Conservation (phyloP, 2,113 vertebrate species). For the Coregonus clupeaformis region DNA sequence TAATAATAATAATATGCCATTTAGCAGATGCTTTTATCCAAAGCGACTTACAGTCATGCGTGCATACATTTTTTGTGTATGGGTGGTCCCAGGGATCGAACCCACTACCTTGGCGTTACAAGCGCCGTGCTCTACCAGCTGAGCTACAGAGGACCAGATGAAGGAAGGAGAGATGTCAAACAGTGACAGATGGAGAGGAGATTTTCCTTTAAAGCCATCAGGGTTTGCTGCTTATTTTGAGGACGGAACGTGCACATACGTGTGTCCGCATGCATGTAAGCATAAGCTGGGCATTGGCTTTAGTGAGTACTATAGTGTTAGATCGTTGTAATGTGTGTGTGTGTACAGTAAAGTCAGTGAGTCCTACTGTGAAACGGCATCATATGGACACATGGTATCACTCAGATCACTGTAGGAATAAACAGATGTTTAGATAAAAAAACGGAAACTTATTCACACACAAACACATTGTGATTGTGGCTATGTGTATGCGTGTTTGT, state of each 20-base stretch:
- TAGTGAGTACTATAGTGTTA: no score
- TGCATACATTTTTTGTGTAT: no score
- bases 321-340: neutral
- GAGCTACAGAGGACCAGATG: no score
- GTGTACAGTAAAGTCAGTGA: neutral
- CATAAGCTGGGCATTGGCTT: no score
- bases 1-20: no score
- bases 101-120: no score
- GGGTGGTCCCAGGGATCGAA: no score
- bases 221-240: conserved; percentile 15
- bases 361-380: no score
- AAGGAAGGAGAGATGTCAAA: conserved; percentile 23
- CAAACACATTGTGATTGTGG: neutral
- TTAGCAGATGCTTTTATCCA: no score
- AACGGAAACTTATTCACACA: neutral
- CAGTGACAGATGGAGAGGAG: conserved; percentile 38
- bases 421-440: neutral
- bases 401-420: neutral
- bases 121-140: no score
- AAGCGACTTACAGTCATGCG: no score
- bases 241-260: conserved; percentile 4
- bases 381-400: neutral
- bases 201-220: conserved; percentile 34
- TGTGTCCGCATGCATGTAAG: conserved; percentile 17
- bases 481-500: no score